Conservation (phyloP, 2,888 invertebrate species). For the Orthonychiurus folsomi region DNA sequence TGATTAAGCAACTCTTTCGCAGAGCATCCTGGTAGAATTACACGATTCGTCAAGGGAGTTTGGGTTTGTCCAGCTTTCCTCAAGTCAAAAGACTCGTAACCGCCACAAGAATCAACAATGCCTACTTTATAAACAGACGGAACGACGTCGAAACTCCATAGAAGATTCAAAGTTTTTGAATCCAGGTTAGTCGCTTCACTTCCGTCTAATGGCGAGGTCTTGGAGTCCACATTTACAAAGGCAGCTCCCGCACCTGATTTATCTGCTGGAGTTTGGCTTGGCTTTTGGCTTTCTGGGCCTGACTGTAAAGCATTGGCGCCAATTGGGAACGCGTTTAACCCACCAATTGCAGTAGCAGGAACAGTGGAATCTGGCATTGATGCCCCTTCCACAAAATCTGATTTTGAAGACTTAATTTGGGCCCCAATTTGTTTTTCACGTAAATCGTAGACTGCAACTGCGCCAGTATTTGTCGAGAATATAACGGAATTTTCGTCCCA, state of each 20-base stretch:
- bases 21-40: slow-evolving; percentile 15
- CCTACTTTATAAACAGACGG: slow-evolving; percentile 23
- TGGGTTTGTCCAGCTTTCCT: slow-evolving; percentile 12
- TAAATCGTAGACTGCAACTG: slow-evolving; percentile 25
- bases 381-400: slow-evolving; percentile 11
- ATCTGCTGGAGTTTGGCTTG: background rate
- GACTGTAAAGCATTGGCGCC: background rate
- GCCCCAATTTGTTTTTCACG: slow-evolving; percentile 15
- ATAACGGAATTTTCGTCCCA: slow-evolving; percentile 29
- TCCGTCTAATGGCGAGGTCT: background rate
- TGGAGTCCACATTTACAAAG: too few species aligned
- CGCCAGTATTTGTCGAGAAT: slow-evolving; percentile 27
- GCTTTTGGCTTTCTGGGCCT: background rate
- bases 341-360: background rate
- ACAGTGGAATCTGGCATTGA: background rate
- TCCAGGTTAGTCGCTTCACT: background rate
- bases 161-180: slow-evolving; percentile 1
- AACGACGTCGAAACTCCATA: slow-evolving; percentile 29
- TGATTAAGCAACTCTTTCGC: slow-evolving; percentile 19
- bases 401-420: slow-evolving; percentile 16
- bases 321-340: background rate
- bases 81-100: slow-evolving; percentile 30
- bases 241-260: too few species aligned
- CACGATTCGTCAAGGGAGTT: background rate
- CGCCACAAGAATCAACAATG: slow-evolving; percentile 32